Evolutionary conservation across 2,888 invertebrate species (phyloP).

Genomic region (Eustalomyia histrio): DNA sequence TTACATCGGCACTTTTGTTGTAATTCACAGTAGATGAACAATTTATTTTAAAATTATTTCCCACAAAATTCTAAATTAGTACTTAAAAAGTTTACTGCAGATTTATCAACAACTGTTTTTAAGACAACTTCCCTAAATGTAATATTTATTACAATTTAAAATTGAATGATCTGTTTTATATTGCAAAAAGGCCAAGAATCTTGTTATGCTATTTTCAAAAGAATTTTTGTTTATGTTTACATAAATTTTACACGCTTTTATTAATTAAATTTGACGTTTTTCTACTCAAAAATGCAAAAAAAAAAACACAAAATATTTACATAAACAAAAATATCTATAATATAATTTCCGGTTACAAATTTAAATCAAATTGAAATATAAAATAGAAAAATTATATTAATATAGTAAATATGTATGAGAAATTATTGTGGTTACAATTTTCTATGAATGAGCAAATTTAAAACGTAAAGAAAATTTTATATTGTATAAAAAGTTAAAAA

Average conservation of each 20-base stretch:
- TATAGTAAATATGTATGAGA: background rate
- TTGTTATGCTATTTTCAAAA: background rate
- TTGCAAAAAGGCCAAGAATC: background rate
- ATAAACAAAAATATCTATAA: constrained; percentile 23
- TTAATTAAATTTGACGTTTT: background rate
- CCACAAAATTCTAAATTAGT: no score
- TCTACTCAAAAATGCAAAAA: constrained; percentile 3
- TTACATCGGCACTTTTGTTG: no score
- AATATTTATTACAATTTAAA: no score
- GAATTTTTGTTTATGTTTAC: background rate
- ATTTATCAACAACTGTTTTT: no score
- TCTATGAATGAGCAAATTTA: no score
- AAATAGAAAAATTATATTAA: background rate
- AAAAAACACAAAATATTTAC: background rate
- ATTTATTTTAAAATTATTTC: no score
- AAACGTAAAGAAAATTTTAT: no score
- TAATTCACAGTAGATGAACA: no score
- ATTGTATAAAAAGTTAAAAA: no score
- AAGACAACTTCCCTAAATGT: no score
- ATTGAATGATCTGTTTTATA: no score
- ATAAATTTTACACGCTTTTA: background rate
- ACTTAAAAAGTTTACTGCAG: no score
- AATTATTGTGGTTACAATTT: background rate
- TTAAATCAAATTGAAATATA: constrained; percentile 7
- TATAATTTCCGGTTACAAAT: constrained; percentile 43